Base-by-base conservation (phyloP, 2,888 invertebrate genomes). In the Spatulosminthurus flaviceps region DNA sequence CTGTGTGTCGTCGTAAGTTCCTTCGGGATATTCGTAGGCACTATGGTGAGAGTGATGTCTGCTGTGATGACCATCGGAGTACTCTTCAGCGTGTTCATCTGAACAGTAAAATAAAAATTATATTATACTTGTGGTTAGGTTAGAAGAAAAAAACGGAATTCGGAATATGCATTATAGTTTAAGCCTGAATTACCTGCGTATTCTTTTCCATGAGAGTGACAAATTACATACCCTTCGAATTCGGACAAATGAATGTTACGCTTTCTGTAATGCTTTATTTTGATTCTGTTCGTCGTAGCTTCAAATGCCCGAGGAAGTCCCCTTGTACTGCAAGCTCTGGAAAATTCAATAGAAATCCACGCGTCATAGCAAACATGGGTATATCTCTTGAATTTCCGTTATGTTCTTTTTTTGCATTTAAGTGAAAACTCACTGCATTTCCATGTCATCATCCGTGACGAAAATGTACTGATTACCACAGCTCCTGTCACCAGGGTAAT, bases 341-440 rank as follows among this genome's bases (percentile, higher is more conserved):
- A n/a, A n/a, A n/a, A n/a, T n/a, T n/a, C n/a, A n/a, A n/a, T n/a
- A n/a, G n/a, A n/a, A n/a, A n/a, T n/a, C n/a, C n/a, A n/a, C n/a
- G n/a, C n/a, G n/a, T n/a, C n/a, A n/a, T n/a, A n/a, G n/a, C n/a
- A n/a, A n/a, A n/a, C n/a, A n/a, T n/a, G n/a, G n/a, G n/a, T n/a
- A n/a, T n/a, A n/a, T n/a, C n/a, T n/a, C n/a, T n/a, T n/a, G n/a
- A n/a, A n/a, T n/a, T n/a, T n/a, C n/a, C n/a, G n/a, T n/a, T n/a
- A n/a, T n/a, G n/a, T n/a, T n/a, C n/a, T n/a, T n/a, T n/a, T n/a
- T n/a, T n/a, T n/a, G n/a, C n/a, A n/a, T n/a, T n/a, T n/a, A n/a
- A n/a, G n/a, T n/a, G n/a, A n/a, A n/a, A n/a, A 43, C 78, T 72
- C 66, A 79, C 79, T 79, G 74, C 28, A 74, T n/a, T 43, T 43